phyloP scores from a whole-genome alignment of 2,888 invertebrate species.

The Nycteola revayana region DNA sequence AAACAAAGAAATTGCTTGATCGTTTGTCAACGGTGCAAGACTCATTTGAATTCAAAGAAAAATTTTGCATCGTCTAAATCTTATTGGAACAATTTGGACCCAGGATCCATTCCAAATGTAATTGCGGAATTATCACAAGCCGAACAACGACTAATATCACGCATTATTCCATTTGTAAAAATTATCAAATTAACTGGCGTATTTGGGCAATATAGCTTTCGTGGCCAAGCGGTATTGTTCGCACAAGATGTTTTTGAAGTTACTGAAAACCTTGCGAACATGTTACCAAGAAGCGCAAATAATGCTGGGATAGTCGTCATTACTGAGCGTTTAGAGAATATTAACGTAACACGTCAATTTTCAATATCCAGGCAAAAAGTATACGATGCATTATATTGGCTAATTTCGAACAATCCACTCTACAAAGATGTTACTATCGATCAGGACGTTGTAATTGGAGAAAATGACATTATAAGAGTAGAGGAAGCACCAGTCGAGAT shows the following conservation, averaged over 20 bases:
- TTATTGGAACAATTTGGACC: constrained; percentile 31
- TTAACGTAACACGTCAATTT: constrained; percentile 7
- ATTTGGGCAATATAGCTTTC: constrained; percentile 26
- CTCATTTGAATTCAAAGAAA: background rate
- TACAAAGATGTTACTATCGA: constrained; percentile 1
- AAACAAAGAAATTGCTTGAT: background rate
- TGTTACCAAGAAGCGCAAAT: constrained; percentile 8
- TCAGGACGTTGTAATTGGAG: too few relatives aligned
- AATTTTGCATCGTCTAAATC: constrained; percentile 19
- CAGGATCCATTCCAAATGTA: constrained; percentile 25
- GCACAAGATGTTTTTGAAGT: constrained; percentile 7
- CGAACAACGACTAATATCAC: constrained; percentile 22
- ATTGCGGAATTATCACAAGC: constrained; percentile 20
- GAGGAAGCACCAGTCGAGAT: too few relatives aligned
- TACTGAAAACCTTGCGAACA: constrained; percentile 9
- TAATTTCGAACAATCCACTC: constrained; percentile 6
- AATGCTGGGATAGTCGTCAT: constrained; percentile 6
- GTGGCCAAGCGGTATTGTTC: constrained; percentile 24
- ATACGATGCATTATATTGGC: constrained; percentile 6
- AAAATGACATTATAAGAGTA: too few relatives aligned
- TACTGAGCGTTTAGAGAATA: constrained; percentile 9
- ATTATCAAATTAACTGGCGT: constrained; percentile 21
- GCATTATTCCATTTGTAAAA: constrained; percentile 30
- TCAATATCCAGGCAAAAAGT: constrained; percentile 6
- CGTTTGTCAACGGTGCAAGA: background rate